phyloP scores from a whole-genome alignment of 2,113 vertebrate genomes.

The Cheirogaleus medius region DNA sequence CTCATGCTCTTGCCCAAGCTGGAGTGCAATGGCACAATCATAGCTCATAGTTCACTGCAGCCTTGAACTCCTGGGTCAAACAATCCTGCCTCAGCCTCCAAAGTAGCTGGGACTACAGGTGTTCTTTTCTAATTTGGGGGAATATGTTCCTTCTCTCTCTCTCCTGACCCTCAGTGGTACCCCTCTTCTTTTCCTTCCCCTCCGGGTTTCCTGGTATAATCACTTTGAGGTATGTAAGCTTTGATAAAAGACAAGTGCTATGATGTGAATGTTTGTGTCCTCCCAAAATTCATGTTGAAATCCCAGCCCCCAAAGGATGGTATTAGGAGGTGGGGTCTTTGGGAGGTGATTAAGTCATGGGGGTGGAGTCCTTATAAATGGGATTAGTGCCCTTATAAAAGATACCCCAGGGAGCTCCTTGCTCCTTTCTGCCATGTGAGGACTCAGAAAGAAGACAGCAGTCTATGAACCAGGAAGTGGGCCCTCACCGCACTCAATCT shows the following conservation, averaged over 20 bases:
- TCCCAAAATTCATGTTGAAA: neutral
- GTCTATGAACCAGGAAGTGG: neutral
- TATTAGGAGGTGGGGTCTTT: neutral
- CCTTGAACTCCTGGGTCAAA: no score
- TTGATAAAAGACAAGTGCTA: neutral
- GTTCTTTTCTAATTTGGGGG: neutral
- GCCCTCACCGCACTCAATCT: neutral
- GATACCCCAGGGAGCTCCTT: neutral
- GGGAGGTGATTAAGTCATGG: neutral
- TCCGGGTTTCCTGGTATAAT: neutral
- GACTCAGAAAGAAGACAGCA: neutral
- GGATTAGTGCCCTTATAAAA: neutral
- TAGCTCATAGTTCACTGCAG: no score
- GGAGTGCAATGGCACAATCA: no score
- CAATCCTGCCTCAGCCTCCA: no score
- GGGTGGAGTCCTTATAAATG: neutral
- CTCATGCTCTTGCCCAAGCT: no score
- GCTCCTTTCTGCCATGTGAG: neutral
- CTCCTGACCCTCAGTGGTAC: neutral
- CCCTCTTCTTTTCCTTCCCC: neutral
- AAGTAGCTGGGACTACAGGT: no score
- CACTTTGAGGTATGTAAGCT: neutral
- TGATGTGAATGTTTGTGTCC: neutral
- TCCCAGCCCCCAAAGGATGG: neutral
- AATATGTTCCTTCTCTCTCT: neutral